Percentiles rank a stretch among this genome's conserved stretches.
Evolutionary conservation across 2,113 vertebrate genomes (phyloP).

Genomic region (Sceloporus tristichus): DNA sequence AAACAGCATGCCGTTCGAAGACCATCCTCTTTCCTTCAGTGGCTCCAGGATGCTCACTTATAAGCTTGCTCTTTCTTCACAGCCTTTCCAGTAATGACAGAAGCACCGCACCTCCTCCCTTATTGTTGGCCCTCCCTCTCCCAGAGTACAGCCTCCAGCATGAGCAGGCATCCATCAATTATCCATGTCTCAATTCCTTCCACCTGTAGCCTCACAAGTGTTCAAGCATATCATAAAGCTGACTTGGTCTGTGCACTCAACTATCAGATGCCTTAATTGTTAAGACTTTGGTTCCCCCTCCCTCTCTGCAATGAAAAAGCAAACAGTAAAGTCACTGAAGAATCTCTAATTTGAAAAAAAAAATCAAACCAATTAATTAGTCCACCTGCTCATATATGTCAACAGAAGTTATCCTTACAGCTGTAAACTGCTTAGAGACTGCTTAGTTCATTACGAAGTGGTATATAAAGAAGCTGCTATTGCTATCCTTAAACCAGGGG

Average conservation of each 20-base stretch:
- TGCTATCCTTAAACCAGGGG: no score
- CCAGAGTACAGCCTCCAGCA: not conserved
- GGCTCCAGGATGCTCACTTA: not conserved
- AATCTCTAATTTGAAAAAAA: not conserved
- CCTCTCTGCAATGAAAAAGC: not conserved
- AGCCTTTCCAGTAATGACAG: constrained; percentile 22
- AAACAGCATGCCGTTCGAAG: not conserved
- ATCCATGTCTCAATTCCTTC: not conserved
- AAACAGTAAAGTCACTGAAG: not conserved
- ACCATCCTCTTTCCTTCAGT: not conserved
- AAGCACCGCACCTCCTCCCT: not conserved
- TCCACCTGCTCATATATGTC: not conserved
- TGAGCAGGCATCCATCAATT: constrained; percentile 1
- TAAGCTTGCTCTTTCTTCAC: not conserved
- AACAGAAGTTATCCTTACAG: not conserved
- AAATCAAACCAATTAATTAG: not conserved
- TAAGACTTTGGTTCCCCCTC: not conserved
- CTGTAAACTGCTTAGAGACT: no score
- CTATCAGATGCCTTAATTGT: not conserved
- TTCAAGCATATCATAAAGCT: not conserved
- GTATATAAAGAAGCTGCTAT: no score
- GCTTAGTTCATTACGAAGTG: no score
- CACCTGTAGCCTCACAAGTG: not conserved
- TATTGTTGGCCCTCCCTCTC: not conserved
- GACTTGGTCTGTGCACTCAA: not conserved